These are phyloP conservation scores for Thunnus albacares DNA, from an alignment of 2,797 vertebrate genomes.

Conservation along the genomic window DNA sequence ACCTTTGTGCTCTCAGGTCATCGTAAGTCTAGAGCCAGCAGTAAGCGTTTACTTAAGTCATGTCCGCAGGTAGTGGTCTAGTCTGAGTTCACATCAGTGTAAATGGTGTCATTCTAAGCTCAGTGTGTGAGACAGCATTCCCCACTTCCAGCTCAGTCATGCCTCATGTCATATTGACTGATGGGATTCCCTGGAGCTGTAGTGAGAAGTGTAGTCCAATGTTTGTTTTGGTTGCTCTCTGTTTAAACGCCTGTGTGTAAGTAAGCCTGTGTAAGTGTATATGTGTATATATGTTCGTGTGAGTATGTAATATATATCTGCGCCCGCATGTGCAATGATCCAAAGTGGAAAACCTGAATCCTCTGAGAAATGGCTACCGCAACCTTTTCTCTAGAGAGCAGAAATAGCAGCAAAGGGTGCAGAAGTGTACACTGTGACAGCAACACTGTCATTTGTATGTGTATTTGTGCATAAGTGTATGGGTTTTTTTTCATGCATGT, in stretches of 20 bases:
- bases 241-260: slow-evolving; percentile 66
- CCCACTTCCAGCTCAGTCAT: slow-evolving; percentile 81
- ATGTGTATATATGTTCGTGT: slow-evolving; percentile 35
- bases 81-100: slow-evolving; percentile 70
- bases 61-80: slow-evolving; percentile 64
- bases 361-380: slow-evolving; percentile 55
- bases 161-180: slow-evolving; percentile 82
- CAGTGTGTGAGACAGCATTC: slow-evolving; percentile 75
- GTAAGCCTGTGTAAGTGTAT: slow-evolving; percentile 47
- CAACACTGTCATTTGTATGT: slow-evolving; percentile 63
- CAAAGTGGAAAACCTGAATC: slow-evolving; percentile 55
- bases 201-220: slow-evolving; percentile 74
- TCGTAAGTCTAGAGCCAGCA: slow-evolving; percentile 37
- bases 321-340: slow-evolving; percentile 53
- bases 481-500: slow-evolving; percentile 56
- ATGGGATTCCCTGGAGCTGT: slow-evolving; percentile 81
- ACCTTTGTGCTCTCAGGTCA: slow-evolving; percentile 47
- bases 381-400: slow-evolving; percentile 47
- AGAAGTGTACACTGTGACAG: slow-evolving; percentile 48
- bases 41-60: slow-evolving; percentile 53
- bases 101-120: slow-evolving; percentile 71
- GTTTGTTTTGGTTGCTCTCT: slow-evolving; percentile 81
- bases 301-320: slow-evolving; percentile 49
- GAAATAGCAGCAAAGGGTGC: slow-evolving; percentile 48
- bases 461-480: slow-evolving; percentile 50